Evolutionary conservation across 2,888 invertebrate genomes (phyloP), one percentile per base, ranked within the genome.

Genomic region (Drosophila robusta): DNA sequence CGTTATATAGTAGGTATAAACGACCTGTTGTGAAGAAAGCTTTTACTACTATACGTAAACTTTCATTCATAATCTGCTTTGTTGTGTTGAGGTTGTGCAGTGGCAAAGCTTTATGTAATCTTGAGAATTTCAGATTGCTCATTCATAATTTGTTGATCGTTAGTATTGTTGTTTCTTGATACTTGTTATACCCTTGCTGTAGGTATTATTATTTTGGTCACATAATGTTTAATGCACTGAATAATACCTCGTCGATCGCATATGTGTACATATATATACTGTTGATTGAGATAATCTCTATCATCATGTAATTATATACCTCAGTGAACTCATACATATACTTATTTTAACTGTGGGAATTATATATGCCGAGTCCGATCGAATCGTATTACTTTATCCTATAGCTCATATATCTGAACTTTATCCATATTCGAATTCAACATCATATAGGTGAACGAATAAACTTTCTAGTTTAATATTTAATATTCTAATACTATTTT

Each of bases 21-120:
- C 46, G 55, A 78, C 78, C 66, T 72, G 73, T 77, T 61, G 34
- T 39, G 12, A 6, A 5, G 39, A 0, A 39, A 70, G 76, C 76
- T 75, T 70, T 76, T 80, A 75, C 76, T 64, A 50, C 6, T 41
- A 36, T 8, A 71, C 63, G 45, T 41, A 32, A 14, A 22, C 73
- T 70, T 84, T 77, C 89, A 83, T 83, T 89, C 89, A 89, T 77
- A 71, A 84, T 45, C 39, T 26, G 12, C 9, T 29, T 63, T 4
- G 16, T 29, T 36, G 34, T 22, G 14, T 50, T 34, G 36, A n/a
- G 45, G 42, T 46, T 41, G 47, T 39, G 24, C 49, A n/a, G 44
- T 11, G 14, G 44, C 5, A 36, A 38, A 56, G 55, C 54, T 41
- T 47, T 34, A 4, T 8, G 34, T 55, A 65, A 74, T 75, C 80